phyloP scores from a whole-genome alignment of 2,113 vertebrate genomes.

The Speoplatyrhinus poulsoni region DNA sequence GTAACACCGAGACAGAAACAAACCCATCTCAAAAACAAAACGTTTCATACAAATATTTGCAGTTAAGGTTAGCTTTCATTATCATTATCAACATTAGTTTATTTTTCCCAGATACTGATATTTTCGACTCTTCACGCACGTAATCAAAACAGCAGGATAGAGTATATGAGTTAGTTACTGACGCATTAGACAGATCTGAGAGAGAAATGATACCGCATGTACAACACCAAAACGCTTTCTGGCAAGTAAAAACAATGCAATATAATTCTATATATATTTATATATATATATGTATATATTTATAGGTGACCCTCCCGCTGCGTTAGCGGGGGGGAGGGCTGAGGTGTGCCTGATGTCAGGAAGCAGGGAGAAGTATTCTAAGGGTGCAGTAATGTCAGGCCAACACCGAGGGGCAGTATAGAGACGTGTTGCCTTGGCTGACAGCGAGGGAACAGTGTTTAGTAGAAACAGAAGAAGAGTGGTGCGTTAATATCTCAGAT shows the following conservation, averaged over 20 bases:
- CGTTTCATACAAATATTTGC: conserved; percentile 75
- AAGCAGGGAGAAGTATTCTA: too few species aligned
- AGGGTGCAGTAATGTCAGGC: too few species aligned
- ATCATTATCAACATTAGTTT: conserved; percentile 49
- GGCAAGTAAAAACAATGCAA: conserved; percentile 81
- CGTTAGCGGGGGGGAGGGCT: conserved; percentile 55
- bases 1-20: conserved; percentile 30
- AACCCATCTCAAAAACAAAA: conserved; percentile 25
- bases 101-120: conserved; percentile 59
- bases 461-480: too few species aligned
- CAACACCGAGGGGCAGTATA: too few species aligned
- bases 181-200: conserved; percentile 17
- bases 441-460: too few species aligned
- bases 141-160: conserved; percentile 80
- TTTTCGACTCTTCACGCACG: conserved; percentile 60
- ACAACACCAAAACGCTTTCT: conserved; percentile 77
- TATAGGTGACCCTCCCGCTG: conserved; percentile 67
- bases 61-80: conserved; percentile 72
- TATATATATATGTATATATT: conserved; percentile 71
- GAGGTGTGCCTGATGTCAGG: not conserved
- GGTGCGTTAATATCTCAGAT: too few species aligned
- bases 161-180: conserved; percentile 66
- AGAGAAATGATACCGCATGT: conserved; percentile 68
- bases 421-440: too few species aligned
- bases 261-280: conserved; percentile 80